Evolutionary conservation across 1,140 invertebrate genomes (phyloP), one percentile per base, ranked within the genome.

Genomic region (Drosophila hydei): DNA sequence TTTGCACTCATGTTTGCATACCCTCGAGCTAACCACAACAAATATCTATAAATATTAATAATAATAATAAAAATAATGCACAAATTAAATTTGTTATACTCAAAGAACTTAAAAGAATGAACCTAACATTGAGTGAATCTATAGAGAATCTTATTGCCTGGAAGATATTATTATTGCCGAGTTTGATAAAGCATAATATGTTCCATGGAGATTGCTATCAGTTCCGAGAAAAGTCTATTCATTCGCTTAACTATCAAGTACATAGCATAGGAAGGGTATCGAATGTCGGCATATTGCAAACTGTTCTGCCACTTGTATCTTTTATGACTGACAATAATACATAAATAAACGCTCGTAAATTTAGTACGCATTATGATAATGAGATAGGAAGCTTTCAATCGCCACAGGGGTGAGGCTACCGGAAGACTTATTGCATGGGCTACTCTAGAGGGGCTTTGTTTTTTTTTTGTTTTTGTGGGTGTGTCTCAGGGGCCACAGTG

Each of bases 311-410:
- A 27, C 27, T 5, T 50, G 4, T 47, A 38, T 54, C n/a, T 43
- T 52, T 64, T 19, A 33, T 48, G 58, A 63, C 54, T 55, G 27
- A 40, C 42, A 27, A 61, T 55, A 21, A 60, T 51, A 56, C 33
- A 65, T 75, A 50, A 58, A 61, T 52, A 40, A 8, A 16, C 33
- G 52, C 23, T 43, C 55, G 42, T 67, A 51, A 59, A 63, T 50
- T 63, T 55, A 63, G 59, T 59, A 63, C 30, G 33, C 67, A 70
- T 56, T 70, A 55, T 63, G 48, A 23, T 63, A 43, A 70, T 70
- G 54, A 54, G 19, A 23, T 25, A 27, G 21, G 50, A 8, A 40
- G 36, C 55, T 61, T 43, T 25, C 64, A n/a, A n/a, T 4, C 36
- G 55, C 25, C 21, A 23, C 23, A 42, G 12, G 36, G 36, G 36